Base-by-base conservation (phyloP, 2,888 invertebrate genomes). In the Sarcophaga subvicina region DNA sequence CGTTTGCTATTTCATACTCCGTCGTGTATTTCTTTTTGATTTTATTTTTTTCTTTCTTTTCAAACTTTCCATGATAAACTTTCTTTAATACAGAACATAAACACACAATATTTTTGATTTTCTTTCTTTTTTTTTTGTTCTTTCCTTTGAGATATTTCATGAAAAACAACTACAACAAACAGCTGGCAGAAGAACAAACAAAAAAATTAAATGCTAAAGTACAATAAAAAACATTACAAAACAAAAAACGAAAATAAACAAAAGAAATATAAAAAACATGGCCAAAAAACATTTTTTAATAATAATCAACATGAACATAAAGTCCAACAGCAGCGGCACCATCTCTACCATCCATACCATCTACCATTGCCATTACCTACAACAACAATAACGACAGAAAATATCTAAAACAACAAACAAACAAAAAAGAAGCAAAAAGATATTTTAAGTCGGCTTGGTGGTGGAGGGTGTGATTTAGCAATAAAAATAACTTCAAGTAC, bases 301-400 rank as follows among this genome's bases (percentile, higher is more conserved):
- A 67, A 54, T 70, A 63, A 82, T 82, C 69, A 82, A 49, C 81
- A 76, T 70, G 76, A 76, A 76, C 81, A 76, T 76, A 47, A 82
- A 76, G 71, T 37, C 63, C 69, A 76, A 69, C 54, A 69, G 20
- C 60, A 77, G 45, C 69, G 45, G 12, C 59, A 54, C 54, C 22
- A 76, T 47, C 49, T 54, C 49, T 54, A 66, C 25, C 54, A 17
- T 14, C 54, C 12, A 17, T 17, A 49, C 11, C 14, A 76, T 47
- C 49, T 64, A 64, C 54, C 49, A 14, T 12, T 49, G 14, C 49
- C 14, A 54, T 54, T 14, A 54, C 11, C 54, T 54, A 76, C 11
- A 66, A 63, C 63, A 76, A 76, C 22, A 70, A 54, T n/a, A 54
- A 54, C 62, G 17, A 62, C 4, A n/a, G 17, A 20, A 62, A 62